Base-by-base conservation (phyloP, 2,888 invertebrate genomes). In the Drosophila paranaensis region DNA sequence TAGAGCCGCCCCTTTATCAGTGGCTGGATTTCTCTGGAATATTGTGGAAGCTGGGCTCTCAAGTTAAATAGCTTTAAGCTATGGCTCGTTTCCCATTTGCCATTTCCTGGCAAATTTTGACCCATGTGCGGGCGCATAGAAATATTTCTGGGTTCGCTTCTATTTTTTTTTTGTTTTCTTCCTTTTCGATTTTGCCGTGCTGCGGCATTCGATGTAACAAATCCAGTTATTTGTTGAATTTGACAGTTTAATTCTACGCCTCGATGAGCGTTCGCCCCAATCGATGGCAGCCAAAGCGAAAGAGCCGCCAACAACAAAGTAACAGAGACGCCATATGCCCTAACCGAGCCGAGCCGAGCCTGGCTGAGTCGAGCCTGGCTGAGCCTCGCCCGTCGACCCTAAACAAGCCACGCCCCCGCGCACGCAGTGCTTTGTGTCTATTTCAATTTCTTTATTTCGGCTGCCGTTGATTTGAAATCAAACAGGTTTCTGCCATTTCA, bases 231-330 rank as follows among this genome's bases (percentile, higher is more conserved):
- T 90, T 90, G 89, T 90, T 82, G 83, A 83, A 83, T 89, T 89
- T 89, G 91, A 91, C 89, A 91, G 91, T 90, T 89, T 88, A 89
- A 89, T 89, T 91, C 91, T 82, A 91, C 90, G 89, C 90, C 80
- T 90, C 90, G 86, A 65, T 91, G 90, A 85, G 71, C 74, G 72
- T 60, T 73, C 72, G 65, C 63, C 74, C 35, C 48, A 66, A 88
- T 69, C 84, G 70, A 68, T 68, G 54, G n/a, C 53, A n/a, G 25
- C 60, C 35, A 55, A 25, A 35, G 27, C 40, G n/a, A 40, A 40
- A 25, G 25, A 37, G 20, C 20, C 35, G 20, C 20, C 35, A 13
- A 13, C 35, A n/a, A n/a, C 2, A 10, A 35, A 6, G 6, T 14
- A 6, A 14, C 8, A 16, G 9, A 37, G 25, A 6, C 5, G 27